These are phyloP conservation scores for Lymantria monacha DNA, from an alignment of 2,888 invertebrate genomes.

Conservation along the genomic window DNA sequence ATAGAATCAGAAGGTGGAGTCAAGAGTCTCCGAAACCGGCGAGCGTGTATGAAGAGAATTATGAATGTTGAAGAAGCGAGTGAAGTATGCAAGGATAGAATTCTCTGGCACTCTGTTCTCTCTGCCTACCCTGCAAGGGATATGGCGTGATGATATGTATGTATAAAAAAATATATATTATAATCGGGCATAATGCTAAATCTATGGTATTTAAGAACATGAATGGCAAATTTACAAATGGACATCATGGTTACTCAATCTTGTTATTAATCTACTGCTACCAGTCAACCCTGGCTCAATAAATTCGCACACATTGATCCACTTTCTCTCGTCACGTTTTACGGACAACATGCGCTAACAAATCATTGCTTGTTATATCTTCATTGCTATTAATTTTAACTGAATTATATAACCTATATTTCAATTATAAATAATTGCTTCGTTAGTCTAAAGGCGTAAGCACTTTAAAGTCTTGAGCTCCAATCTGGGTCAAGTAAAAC, in stretches of 20 bases:
- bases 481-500: too few relatives aligned
- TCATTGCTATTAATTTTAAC: conserved; percentile 17
- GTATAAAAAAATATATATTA: too few relatives aligned
- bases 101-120: too few relatives aligned
- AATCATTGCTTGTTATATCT: conserved; percentile 36
- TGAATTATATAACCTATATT: conserved; percentile 11
- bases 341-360: conserved; percentile 31
- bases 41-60: too few relatives aligned
- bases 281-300: conserved; percentile 44
- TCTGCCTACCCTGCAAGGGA: too few relatives aligned
- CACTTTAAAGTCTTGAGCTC: too few relatives aligned
- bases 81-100: too few relatives aligned
- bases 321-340: conserved; percentile 66
- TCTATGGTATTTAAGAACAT: conserved; percentile 12
- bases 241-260: conserved; percentile 3
- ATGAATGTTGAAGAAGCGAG: too few relatives aligned
- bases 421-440: conserved; percentile 18
- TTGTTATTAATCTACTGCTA: conserved; percentile 15
- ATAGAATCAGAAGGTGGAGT: too few relatives aligned
- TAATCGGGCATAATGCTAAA: too few relatives aligned
- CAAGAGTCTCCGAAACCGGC: too few relatives aligned
- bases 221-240: conserved; percentile 3
- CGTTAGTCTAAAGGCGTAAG: background rate
- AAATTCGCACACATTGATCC: conserved; percentile 46
- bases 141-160: too few relatives aligned